Conservation (phyloP, 2,113 vertebrate species). For the Crocuta crocuta region DNA sequence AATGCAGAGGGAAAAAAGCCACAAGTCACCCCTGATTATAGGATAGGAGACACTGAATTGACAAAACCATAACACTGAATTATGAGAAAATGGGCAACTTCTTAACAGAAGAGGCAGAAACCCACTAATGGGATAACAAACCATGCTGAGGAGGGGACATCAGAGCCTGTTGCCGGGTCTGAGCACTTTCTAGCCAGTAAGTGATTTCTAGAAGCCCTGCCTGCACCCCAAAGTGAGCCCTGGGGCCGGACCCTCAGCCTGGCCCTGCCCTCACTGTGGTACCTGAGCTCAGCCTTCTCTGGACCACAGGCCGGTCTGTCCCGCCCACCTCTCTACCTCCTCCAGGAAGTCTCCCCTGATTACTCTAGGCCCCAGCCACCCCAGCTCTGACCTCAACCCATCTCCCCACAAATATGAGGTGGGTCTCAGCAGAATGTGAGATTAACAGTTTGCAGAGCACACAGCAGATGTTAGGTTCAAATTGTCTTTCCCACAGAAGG, state of each 20-base stretch:
- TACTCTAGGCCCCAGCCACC: neutral
- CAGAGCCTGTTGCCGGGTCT: neutral
- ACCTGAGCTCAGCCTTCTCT: neutral
- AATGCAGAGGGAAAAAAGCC: neutral
- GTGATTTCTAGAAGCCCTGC: neutral
- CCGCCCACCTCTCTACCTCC: neutral
- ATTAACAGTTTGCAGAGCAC: neutral
- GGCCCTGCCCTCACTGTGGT: neutral
- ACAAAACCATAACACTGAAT: conserved; percentile 3
- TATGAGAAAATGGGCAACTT: neutral
- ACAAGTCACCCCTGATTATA: conserved; percentile 51
- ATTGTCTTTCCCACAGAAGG: neutral
- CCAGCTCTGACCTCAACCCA: neutral
- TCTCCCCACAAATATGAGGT: neutral
- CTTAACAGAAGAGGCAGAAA: conserved; percentile 5
- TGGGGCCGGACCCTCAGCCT: neutral
- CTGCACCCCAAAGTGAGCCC: neutral
- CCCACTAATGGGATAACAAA: neutral
- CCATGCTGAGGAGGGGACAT: fast-evolving
- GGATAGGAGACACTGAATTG: neutral
- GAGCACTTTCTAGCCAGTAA: neutral
- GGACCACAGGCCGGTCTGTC: neutral
- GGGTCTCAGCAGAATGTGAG: neutral
- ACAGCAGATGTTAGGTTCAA: neutral
- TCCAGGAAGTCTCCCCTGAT: neutral